These are phyloP conservation scores for Ceratina japonica DNA, from an alignment of 1,140 invertebrate genomes.

Conservation along the genomic window DNA sequence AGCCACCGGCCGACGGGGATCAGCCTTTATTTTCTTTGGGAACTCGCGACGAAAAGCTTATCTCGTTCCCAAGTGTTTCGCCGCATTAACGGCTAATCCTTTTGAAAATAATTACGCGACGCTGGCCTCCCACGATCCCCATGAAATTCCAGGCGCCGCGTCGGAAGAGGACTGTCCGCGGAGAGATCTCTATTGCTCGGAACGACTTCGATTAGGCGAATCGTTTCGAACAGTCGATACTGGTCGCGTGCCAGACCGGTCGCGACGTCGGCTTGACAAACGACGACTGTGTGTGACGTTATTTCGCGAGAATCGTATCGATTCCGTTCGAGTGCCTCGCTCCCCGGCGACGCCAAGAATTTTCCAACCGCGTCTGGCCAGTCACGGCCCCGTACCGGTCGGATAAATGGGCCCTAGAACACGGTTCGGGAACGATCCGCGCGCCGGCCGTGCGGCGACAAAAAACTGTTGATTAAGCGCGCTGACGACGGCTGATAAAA, in stretches of 20 bases:
- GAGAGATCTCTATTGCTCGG: background rate
- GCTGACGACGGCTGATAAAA: no score
- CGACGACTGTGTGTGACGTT: conserved; percentile 1
- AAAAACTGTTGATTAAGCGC: no score
- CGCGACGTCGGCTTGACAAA: conserved; percentile 17
- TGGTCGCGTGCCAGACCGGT: conserved; percentile 44
- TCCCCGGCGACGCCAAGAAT: background rate
- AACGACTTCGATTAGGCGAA: background rate
- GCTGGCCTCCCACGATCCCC: background rate
- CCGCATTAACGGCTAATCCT: conserved; percentile 55
- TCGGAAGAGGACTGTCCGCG: no score
- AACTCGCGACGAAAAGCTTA: conserved; percentile 50
- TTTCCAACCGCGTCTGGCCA: background rate
- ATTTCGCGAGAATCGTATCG: background rate
- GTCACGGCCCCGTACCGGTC: background rate
- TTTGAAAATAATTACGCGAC: conserved; percentile 57
- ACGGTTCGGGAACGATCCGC: no score
- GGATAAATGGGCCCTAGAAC: no score
- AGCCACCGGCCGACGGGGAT: conserved; percentile 48
- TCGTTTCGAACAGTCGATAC: conserved; percentile 16
- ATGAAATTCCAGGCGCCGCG: background rate
- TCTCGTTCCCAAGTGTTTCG: conserved; percentile 59
- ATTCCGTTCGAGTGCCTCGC: conserved; percentile 1
- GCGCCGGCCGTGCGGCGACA: no score
- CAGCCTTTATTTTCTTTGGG: conserved; percentile 62